Percentiles rank a stretch among this genome's conserved stretches.
Evolutionary conservation across 2,113 vertebrate genomes (phyloP).

Genomic region (Pelecanoides urinatrix): DNA sequence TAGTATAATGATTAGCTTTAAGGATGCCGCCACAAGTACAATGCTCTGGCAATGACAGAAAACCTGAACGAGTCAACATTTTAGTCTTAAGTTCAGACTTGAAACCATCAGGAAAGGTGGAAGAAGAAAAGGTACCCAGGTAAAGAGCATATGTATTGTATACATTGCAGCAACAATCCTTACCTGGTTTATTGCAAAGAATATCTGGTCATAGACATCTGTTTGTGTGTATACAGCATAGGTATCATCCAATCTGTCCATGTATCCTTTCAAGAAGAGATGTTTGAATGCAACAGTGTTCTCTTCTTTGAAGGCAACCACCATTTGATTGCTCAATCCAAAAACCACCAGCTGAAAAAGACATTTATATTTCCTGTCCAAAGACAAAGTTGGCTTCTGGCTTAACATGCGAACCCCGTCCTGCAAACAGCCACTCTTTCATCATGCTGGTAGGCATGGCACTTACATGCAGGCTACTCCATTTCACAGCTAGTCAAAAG

Average conservation of each 20-base stretch:
- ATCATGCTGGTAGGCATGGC: background rate
- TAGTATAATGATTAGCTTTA: background rate
- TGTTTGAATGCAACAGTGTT: conserved; percentile 90
- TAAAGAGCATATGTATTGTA: background rate
- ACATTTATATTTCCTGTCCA: background rate
- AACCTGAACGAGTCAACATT: background rate
- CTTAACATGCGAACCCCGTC: background rate
- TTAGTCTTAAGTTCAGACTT: background rate
- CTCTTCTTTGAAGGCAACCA: conserved; percentile 93
- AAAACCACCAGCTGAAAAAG: conserved; percentile 89
- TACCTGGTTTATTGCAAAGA: conserved; percentile 84
- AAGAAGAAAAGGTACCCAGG: background rate
- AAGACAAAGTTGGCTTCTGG: background rate
- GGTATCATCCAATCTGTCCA: conserved; percentile 75
- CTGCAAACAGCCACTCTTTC: background rate
- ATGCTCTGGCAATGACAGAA: background rate
- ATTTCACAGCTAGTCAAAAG: background rate
- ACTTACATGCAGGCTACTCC: background rate
- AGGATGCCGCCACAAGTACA: background rate
- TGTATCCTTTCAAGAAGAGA: conserved; percentile 89
- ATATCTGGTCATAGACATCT: conserved; percentile 87
- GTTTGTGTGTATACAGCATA: conserved; percentile 86
- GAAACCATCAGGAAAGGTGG: background rate
- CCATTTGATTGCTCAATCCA: conserved; percentile 95
- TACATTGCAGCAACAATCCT: background rate